Base-by-base conservation (phyloP, 2,888 invertebrate species). In the Schrankia costaestrigalis region DNA sequence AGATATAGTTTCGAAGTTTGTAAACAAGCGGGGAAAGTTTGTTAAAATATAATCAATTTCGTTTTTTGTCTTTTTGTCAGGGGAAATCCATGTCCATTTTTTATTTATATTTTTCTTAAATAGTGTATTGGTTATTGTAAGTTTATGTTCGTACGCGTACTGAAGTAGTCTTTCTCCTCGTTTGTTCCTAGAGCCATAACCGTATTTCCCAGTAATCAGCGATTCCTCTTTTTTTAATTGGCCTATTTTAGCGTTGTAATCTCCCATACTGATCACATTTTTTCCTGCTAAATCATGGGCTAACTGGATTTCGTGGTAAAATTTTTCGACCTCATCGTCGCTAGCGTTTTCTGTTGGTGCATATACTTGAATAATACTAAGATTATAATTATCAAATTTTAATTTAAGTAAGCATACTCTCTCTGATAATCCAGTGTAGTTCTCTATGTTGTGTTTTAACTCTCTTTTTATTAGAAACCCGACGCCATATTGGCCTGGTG, bases 61-160 rank as follows among this genome's bases (percentile, higher is more conserved):
- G n/a, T n/a, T n/a, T n/a, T n/a, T n/a, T n/a, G n/a, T 40, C 1
- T 24, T 31, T 19, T 33, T 22, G n/a, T 40, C 22, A 3, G 40
- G 41, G 3, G 41, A 46, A 0, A 40, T 18, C 42, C 42, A 42
- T 6, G 42, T 46, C 42, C 42, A 46, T 22, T 21, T 27, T 0
- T 17, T 7, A 0, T 19, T 46, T 1, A 8, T 0, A 14, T 29
- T 33, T 28, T 17, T 25, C 14, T 39, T 46, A 14, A 39, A 46
- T 3, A 21, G 15, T 2, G 46, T 35, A 8, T 46, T 41, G n/a
- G 32, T 25, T n/a, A 46, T 34, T 19, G 24, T 22, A 0, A 46
- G 12, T 0, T 41, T 42, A 5, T 46, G 12, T 24, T 46, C 28
- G 0, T 23, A 34, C 3, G 42, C 36, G 19, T 24, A 46, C 9